These are phyloP conservation scores for Genyomyrus donnyi DNA, from an alignment of 2,113 vertebrate genomes.

Conservation along the genomic window DNA sequence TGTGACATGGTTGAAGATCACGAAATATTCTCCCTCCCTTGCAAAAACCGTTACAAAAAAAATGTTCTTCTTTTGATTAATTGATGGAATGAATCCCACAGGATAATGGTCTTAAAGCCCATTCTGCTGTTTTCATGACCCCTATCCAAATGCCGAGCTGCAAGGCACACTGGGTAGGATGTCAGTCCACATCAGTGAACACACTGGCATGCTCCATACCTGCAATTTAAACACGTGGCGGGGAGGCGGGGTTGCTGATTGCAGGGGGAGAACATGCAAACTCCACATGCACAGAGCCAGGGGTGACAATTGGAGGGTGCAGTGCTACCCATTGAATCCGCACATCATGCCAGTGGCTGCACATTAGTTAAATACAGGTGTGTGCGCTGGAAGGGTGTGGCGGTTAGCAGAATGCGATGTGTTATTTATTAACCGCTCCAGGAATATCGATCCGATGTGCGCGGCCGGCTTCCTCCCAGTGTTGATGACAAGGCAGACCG, in stretches of 20 bases:
- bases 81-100: background rate
- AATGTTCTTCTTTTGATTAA: background rate
- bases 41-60: background rate
- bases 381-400: background rate
- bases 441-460: background rate
- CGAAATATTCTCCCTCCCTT: background rate
- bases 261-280: background rate
- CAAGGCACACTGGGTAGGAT: background rate
- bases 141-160: background rate
- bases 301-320: background rate
- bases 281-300: background rate
- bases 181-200: background rate
- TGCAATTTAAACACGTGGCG: background rate
- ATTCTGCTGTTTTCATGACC: background rate
- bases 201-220: background rate
- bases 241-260: background rate
- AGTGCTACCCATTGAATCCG: background rate
- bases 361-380: conserved; percentile 2
- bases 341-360: background rate
- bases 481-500: background rate
- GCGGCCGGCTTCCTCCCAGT: background rate
- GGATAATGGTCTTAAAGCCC: background rate
- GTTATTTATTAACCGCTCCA: background rate
- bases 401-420: background rate
- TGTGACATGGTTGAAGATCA: background rate